Evolutionary conservation across 2,113 vertebrate genomes (phyloP).

Genomic region (Tympanuchus pallidicinctus): DNA sequence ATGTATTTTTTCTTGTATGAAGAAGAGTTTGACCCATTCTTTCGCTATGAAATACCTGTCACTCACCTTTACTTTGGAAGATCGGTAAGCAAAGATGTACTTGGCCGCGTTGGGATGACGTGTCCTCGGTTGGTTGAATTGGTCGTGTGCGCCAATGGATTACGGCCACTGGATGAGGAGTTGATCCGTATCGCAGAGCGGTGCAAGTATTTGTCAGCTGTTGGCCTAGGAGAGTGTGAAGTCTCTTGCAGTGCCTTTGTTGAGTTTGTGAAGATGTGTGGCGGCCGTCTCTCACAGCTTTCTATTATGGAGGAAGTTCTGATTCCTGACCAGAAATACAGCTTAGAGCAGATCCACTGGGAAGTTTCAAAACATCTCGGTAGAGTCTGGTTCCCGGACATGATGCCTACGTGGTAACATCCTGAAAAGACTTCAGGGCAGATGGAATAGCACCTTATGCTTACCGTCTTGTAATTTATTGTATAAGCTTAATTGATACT

Average conservation of each 20-base stretch:
- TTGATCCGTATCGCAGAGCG: conserved; percentile 94
- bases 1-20: conserved; percentile 99
- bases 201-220: conserved; percentile 93
- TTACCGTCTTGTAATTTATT: conserved; percentile 47
- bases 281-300: conserved; percentile 91
- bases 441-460: conserved; percentile 71
- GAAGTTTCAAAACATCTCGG: conserved; percentile 98
- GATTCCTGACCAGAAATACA: conserved; percentile 95
- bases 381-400: conserved; percentile 97
- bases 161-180: conserved; percentile 96
- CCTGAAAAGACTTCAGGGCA: conserved; percentile 5
- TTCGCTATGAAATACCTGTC: conserved; percentile 92
- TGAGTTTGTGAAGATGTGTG: conserved; percentile 98
- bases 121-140: conserved; percentile 95
- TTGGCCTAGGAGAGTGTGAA: conserved; percentile 96
- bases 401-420: conserved; percentile 97
- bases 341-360: conserved; percentile 96
- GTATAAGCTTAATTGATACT: conserved; percentile 60
- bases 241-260: conserved; percentile 98
- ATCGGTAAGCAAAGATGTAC: conserved; percentile 95
- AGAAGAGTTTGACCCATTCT: conserved; percentile 95
- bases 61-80: conserved; percentile 97
- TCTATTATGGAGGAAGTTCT: conserved; percentile 99
- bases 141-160: conserved; percentile 95
- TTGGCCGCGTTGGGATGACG: conserved; percentile 93